Conservation (phyloP, 2,113 vertebrate species). For the Cettia cetti region DNA sequence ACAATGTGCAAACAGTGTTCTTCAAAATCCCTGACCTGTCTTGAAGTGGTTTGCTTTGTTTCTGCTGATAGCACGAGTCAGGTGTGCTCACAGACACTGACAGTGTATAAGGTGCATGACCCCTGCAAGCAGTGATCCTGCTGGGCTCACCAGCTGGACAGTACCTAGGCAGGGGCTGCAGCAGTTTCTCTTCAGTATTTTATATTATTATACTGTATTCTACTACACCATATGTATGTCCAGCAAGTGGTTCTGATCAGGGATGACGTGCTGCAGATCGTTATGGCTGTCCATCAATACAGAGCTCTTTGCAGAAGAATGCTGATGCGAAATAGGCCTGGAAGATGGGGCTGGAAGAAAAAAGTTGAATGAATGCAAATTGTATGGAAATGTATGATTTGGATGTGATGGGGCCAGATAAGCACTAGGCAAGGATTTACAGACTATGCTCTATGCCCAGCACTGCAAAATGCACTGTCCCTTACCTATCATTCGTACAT, state of each 20-base stretch:
- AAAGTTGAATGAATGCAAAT: not conserved
- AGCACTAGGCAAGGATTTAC: not conserved
- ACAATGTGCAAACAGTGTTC: not conserved
- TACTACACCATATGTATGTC: not conserved
- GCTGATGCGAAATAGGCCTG: not conserved
- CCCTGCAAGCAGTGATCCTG: not conserved
- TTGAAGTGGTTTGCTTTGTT: not conserved
- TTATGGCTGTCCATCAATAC: not conserved
- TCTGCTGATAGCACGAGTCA: not conserved
- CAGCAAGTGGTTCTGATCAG: not conserved
- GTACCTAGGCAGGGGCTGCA: not conserved
- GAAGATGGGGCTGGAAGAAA: not conserved
- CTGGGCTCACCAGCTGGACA: not conserved
- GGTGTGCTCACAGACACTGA: not conserved
- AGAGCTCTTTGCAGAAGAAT: not conserved
- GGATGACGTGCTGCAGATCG: not conserved
- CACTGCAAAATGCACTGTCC: not conserved
- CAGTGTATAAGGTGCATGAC: not conserved
- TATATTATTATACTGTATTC: not conserved
- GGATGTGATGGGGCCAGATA: not conserved
- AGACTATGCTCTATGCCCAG: not conserved
- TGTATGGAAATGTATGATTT: not conserved
- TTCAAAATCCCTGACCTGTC: not conserved
- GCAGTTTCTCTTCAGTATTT: not conserved
- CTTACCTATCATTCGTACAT: fast-evolving